Conservation (phyloP, 2,888 invertebrate species). For the Rosalia funebris region DNA sequence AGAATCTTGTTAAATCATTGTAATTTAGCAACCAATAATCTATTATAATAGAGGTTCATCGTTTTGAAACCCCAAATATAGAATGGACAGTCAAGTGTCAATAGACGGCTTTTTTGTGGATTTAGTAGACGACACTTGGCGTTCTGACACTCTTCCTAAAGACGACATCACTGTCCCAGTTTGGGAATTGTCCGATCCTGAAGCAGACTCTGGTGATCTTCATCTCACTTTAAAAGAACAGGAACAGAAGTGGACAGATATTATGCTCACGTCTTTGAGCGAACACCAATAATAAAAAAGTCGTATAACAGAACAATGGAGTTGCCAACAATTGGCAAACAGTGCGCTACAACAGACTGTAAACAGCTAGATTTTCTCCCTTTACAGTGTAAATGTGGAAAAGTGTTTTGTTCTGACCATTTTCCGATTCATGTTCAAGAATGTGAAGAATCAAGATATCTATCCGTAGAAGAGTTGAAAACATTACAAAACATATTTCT, state of each 20-base stretch:
- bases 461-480: constrained; percentile 45
- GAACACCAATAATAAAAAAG: constrained; percentile 66
- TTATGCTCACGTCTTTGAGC: constrained; percentile 66
- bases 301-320: constrained; percentile 71
- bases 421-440: constrained; percentile 68
- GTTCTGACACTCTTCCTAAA: constrained; percentile 79
- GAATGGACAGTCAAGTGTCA: constrained; percentile 76
- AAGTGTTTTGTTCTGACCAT: constrained; percentile 76
- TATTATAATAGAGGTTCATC: too few species aligned
- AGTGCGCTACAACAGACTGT: constrained; percentile 71
- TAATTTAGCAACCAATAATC: too few species aligned
- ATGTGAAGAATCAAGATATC: constrained; percentile 61
- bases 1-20: too few species aligned
- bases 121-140: constrained; percentile 88
- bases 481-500: constrained; percentile 60
- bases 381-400: constrained; percentile 72
- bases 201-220: constrained; percentile 91
- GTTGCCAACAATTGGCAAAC: constrained; percentile 76
- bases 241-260: constrained; percentile 74
- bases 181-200: constrained; percentile 90
- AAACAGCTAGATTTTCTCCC: constrained; percentile 80
- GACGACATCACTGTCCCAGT: constrained; percentile 88
- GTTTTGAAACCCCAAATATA: too few species aligned
- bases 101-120: constrained; percentile 81
- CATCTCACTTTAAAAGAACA: constrained; percentile 90